Evolutionary conservation across 2,113 vertebrate genomes (phyloP), one percentile per base, ranked within the genome.

Genomic region (Machaerirhynchus nigripectus): DNA sequence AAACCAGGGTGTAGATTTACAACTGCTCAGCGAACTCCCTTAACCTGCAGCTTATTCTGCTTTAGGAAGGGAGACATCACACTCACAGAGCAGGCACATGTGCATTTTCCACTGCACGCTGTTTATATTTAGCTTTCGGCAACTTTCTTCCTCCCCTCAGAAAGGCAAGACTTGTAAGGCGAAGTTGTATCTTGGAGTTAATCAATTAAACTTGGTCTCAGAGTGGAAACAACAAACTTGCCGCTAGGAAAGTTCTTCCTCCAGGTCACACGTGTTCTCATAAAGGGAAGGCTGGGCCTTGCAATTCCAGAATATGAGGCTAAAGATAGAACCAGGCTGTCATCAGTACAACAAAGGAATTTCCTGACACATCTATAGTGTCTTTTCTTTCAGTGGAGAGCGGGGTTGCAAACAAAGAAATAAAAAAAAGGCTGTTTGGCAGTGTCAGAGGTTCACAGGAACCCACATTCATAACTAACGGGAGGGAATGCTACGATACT

Each of bases 271-370:
- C 0, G 0, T 37, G 69, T 33, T 59, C 92, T 92, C 68, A 55
- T 52, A 70, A 75, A 87, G 60, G 26, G 49, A 60, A 64, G 77
- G 80, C 52, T 78, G 86, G 86, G 56, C 86, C 46, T 77, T 65
- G 64, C 28, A 77, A 37, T 81, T 86, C 68, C 92, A 84, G 86
- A 93, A 80, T 33, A 77, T 11, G 24, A 74, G 22, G 79, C 80
- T 86, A 92, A 97, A 96, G 76, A 91, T 68, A 96, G 91, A 89
- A 84, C 61, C 18, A 40, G 84, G 64, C 73, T 89, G 93, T 76
- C 85, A 94, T 68, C 81, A 75, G 44, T 17, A 4, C 2, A 81
- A 95, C 69, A 95, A 75, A 94, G 22, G 31, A 75, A 95, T 68
- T 91, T 92, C 95, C 91, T 84, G 95, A 92, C 81, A 84, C 84